A percentile compares a stretch with the other conserved stretches of the same genome.
phyloP scores from a whole-genome alignment of 2,113 vertebrate species.

The Xerus inauris region DNA sequence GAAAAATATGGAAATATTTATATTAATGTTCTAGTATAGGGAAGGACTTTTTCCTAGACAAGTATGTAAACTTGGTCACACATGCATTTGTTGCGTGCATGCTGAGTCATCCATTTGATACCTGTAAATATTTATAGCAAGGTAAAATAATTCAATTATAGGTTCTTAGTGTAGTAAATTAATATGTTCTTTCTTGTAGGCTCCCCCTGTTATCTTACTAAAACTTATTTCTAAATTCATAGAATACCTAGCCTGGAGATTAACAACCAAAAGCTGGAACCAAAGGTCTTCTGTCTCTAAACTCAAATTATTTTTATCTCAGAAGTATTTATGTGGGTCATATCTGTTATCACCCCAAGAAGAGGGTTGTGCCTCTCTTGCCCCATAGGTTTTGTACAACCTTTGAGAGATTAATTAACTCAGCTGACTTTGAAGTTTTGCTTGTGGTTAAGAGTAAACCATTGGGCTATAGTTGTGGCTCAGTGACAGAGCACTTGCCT shows the following conservation, averaged over 20 bases:
- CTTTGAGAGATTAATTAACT: constrained; percentile 42
- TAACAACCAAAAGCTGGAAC: constrained; percentile 13
- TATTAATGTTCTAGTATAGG: neutral
- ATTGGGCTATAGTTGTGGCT: too few relatives aligned
- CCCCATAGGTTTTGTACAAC: constrained; percentile 5
- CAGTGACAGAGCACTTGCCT: too few relatives aligned
- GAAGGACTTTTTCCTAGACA: neutral
- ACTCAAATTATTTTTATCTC: constrained; percentile 28
- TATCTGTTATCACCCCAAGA: neutral
- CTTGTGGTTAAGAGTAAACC: constrained; percentile 27
- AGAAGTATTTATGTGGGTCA: constrained; percentile 31
- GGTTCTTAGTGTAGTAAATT: neutral
- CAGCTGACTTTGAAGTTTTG: constrained; percentile 36
- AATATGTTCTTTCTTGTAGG: constrained; percentile 13
- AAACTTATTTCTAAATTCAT: constrained; percentile 21
- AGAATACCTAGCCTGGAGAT: neutral
- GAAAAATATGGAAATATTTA: constrained; percentile 3
- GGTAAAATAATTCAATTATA: constrained; percentile 33
- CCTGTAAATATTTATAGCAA: neutral
- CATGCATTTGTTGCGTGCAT: neutral
- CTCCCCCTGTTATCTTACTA: neutral
- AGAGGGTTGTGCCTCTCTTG: neutral
- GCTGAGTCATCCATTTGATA: neutral
- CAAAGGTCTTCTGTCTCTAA: neutral
- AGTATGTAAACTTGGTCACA: neutral